These are phyloP conservation scores for Chionoecetes opilio DNA, from an alignment of 1,140 invertebrate species.

Conservation along the genomic window DNA sequence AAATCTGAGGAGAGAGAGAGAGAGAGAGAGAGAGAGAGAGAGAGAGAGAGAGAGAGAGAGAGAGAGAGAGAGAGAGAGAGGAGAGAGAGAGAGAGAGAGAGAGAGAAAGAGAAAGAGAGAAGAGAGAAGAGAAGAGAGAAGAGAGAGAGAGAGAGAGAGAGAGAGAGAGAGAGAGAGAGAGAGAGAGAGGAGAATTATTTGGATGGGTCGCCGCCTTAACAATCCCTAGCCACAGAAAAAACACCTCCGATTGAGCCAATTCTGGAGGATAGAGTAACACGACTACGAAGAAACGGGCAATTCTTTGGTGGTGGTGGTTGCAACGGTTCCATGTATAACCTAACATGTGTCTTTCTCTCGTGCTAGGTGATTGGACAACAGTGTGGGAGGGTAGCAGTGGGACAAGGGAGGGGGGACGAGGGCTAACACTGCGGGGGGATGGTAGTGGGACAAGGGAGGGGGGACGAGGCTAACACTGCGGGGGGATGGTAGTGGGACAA, in stretches of 20 bases:
- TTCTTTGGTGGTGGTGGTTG: too few species aligned
- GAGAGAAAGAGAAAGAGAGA: slow-evolving; percentile 67
- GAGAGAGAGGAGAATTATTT: not conserved
- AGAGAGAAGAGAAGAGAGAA: slow-evolving; percentile 22
- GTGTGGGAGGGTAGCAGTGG: too few species aligned
- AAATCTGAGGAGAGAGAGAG: slow-evolving; percentile 1
- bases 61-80: slow-evolving; percentile 23
- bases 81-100: slow-evolving; percentile 54
- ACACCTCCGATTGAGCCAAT: not conserved
- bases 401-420: too few species aligned
- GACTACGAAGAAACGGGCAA: not conserved
- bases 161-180: slow-evolving; percentile 69
- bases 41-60: not conserved
- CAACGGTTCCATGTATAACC: too few species aligned
- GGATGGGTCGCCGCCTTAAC: not conserved
- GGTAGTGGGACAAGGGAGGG: too few species aligned
- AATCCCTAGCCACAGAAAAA: not conserved
- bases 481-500: too few species aligned
- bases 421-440: not conserved
- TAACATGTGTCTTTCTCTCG: too few species aligned
- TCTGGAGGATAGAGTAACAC: not conserved
- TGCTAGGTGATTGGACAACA: not conserved
- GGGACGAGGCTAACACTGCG: not conserved
- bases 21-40: not conserved
- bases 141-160: slow-evolving; percentile 50